Evolutionary conservation across 2,113 vertebrate genomes (phyloP), one percentile per base, ranked within the genome.

Genomic region (Cairina moschata): DNA sequence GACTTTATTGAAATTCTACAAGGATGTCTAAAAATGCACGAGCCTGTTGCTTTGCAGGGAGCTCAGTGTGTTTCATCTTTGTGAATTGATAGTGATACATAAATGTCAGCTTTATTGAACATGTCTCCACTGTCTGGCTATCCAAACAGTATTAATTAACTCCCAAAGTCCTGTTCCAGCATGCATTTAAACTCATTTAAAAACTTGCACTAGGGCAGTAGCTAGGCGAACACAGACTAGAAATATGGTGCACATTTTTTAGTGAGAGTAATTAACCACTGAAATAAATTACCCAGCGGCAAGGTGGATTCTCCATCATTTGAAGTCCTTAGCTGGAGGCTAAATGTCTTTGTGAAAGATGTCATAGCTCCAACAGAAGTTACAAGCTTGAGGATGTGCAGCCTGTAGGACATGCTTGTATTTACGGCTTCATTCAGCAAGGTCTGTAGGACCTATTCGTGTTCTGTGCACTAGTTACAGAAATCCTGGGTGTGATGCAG

Each of bases 81-180:
- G 75, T 63, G 93, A 92, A 83, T 28, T 95, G 79, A 83, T 75
- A 91, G 91, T 31, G 84, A 94, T 95, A 90, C 68, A 94, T 88
- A 95, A 96, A 94, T 91, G 87, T 89, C 94, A 92, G 83, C 81
- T 95, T 84, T 93, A 88, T 92, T 94, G 93, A 95, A 87, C 67
- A 56, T 60, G 62, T 86, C 89, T 82, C 56, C 20, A 15, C 89
- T 93, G 77, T 48, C 94, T 97, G 89, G 59, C 87, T 95, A 91
- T 69, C 62, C 90, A 95, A 95, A 94, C 75, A 94, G 50, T 66
- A 85, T 83, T 95, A 95, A 96, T 95, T 95, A 91, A 95, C 93
- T 96, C 87, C 71, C 93, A 36, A 66, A 93, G 71, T 90, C 93
- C 95, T 92, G 62, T 65, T 95, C 84, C 91, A 92, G 84, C 71